Evolutionary conservation across 2,113 vertebrate genomes (phyloP).

Genomic region (Halcyon malimbica): DNA sequence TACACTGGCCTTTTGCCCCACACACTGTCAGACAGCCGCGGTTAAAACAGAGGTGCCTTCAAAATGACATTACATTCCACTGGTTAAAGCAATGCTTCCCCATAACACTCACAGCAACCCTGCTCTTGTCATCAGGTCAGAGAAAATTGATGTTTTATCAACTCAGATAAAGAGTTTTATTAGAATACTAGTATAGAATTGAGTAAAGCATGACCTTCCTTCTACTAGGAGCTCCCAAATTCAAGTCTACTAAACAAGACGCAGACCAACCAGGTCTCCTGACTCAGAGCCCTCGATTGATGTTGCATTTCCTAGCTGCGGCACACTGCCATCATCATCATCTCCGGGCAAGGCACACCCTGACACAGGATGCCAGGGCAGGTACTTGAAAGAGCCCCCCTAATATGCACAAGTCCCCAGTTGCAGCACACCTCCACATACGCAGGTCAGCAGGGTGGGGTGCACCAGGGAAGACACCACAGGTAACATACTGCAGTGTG

Average conservation of each 20-base stretch:
- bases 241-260: not conserved
- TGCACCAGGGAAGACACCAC: not conserved
- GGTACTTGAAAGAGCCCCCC: not conserved
- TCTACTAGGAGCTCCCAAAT: not conserved
- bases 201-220: not conserved
- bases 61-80: not conserved
- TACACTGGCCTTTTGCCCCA: constrained; percentile 57
- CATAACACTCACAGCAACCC: not conserved
- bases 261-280: not conserved
- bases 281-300: not conserved
- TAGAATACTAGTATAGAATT: not conserved
- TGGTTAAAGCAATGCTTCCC: not conserved
- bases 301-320: not conserved
- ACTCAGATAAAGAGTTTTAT: not conserved
- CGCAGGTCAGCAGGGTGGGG: too few relatives aligned
- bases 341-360: not conserved
- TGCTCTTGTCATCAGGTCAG: not conserved
- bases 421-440: not conserved
- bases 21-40: not conserved
- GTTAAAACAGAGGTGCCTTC: constrained; percentile 19
- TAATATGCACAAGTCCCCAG: not conserved
- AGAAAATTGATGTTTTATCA: not conserved
- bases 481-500: rapidly evolving
- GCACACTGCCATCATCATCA: not conserved
- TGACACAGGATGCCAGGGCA: not conserved